Evolutionary conservation across 2,797 vertebrate genomes (phyloP), one percentile per base, ranked within the genome.

Genomic region (Sorex maritimensis): DNA sequence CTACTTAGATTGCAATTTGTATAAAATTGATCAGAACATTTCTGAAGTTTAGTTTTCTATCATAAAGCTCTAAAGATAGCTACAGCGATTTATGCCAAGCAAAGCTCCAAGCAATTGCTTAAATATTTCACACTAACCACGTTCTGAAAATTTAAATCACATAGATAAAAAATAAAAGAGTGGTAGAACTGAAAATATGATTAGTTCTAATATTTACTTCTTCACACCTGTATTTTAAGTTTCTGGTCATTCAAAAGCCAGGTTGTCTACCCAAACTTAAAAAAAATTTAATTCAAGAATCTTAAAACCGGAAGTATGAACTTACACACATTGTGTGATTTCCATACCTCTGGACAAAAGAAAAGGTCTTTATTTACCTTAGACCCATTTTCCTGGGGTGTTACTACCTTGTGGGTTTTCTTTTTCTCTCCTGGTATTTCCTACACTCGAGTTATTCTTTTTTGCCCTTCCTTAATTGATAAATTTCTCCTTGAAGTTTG

Each of bases 361-460:
- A 94, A 88, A 96, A 94, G 75, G 19, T 90, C 38, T 80, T 90
- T 95, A 85, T 93, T 90, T 82, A 95, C 52, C 44, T 30, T 68
- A 34, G 26, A 91, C 88, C 80, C 30, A 73, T 94, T 94, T 95
- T 71, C 41, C 88, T 81, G 90, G 73, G 46, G 61, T 30, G 71
- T 95, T 0, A 0, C 38, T 69, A 21, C 26, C 19, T 68, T 17
- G 13, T 61, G 46, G 38, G 5, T 96, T 95, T 95, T 86, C 21
- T 88, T 8, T 30, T 10, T 1, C 0, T 86, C 44, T 17, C 30
- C 38, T 44, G 69, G 65, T 81, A 68, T 10, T 38, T 28, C 46
- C n/a, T 78, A 23, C 23, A 26, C 6, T 28, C 19, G 14, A 41
- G 1, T 46, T 61, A 1, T 30, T 73, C 38, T 44, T 80, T 14